Conservation (phyloP, 2,113 vertebrate species). For the Crotalus horridus region DNA sequence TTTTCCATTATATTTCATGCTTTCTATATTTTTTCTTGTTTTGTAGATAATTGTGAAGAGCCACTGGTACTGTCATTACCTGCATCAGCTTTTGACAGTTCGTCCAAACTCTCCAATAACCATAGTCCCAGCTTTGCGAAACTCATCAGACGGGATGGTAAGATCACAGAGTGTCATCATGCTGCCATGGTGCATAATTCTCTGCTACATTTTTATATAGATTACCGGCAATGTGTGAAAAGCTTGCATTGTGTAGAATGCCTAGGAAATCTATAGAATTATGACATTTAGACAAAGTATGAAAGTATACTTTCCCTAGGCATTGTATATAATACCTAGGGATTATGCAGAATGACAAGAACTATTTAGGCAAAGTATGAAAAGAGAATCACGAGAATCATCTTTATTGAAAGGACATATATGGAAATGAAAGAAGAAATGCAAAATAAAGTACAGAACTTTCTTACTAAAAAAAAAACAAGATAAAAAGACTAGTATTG, state of each 20-base stretch:
- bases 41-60: conserved; percentile 83
- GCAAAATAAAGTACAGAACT: neutral
- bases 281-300: neutral
- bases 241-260: neutral
- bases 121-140: conserved; percentile 83
- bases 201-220: neutral
- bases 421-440: neutral
- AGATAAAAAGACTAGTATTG: neutral
- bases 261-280: neutral
- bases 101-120: conserved; percentile 79
- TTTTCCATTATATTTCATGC: conserved; percentile 40
- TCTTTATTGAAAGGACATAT: neutral
- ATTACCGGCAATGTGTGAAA: neutral
- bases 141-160: conserved; percentile 89
- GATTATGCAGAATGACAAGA: neutral
- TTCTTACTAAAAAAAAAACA: neutral
- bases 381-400: neutral
- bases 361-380: neutral
- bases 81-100: conserved; percentile 84
- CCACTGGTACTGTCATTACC: conserved; percentile 77
- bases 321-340: neutral
- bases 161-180: conserved; percentile 49
- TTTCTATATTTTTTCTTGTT: conserved; percentile 45
- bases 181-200: neutral
- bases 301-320: neutral